Evolutionary conservation across 2,888 invertebrate species (phyloP).

Genomic region (Galeruca laticollis): DNA sequence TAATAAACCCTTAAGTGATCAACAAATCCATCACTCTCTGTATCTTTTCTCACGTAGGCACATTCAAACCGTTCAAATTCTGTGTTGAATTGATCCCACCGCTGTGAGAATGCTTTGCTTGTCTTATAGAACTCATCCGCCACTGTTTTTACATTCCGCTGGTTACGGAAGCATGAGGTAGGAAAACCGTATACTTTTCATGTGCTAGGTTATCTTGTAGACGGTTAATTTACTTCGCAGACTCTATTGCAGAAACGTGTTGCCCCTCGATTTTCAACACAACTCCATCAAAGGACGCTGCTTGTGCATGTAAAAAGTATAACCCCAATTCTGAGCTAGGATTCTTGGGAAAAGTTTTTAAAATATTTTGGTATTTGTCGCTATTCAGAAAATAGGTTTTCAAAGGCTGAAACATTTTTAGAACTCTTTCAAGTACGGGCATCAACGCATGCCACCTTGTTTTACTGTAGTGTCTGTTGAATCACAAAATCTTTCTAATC

Average conservation of each 20-base stretch:
- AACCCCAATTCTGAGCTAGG: conserved; percentile 27
- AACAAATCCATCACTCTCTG: conserved; percentile 23
- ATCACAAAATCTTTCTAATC: too few species aligned
- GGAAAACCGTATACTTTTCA: too few species aligned
- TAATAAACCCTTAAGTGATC: conserved; percentile 23
- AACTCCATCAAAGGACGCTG: conserved; percentile 43
- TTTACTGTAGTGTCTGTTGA: too few species aligned
- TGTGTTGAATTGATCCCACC: conserved; percentile 25
- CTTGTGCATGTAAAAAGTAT: conserved; percentile 52
- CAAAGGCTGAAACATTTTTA: conserved; percentile 58
- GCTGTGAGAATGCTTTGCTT: conserved; percentile 21
- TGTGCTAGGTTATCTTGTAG: conserved; percentile 35
- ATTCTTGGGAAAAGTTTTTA: conserved; percentile 7
- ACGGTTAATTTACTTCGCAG: conserved; percentile 52
- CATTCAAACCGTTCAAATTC: not conserved
- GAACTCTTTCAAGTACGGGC: conserved; percentile 51
- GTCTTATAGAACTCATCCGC: conserved; percentile 14
- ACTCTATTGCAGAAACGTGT: conserved; percentile 49
- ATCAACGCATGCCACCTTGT: conserved; percentile 53
- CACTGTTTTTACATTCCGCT: conserved; percentile 6
- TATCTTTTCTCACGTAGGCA: conserved; percentile 20
- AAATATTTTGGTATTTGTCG: conserved; percentile 52
- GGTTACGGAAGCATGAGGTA: too few species aligned
- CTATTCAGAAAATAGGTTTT: conserved; percentile 57
- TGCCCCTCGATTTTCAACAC: conserved; percentile 46